These are phyloP conservation scores for Tiliqua scincoides DNA, from an alignment of 2,113 vertebrate species.

Conservation along the genomic window DNA sequence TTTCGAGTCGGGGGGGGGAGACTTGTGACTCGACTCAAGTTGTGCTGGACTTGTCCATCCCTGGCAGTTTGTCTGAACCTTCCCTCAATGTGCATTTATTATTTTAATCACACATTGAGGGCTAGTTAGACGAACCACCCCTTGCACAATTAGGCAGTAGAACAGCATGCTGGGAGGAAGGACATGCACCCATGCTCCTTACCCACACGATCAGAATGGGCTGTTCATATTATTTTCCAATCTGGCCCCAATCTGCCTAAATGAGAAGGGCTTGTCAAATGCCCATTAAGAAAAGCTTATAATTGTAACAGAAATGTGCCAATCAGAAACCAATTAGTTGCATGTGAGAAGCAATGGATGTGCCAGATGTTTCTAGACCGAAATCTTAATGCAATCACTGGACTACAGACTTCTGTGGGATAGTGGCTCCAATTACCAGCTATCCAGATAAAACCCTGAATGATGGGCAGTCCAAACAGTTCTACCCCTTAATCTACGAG, in stretches of 20 bases:
- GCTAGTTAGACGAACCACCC: no score
- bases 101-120: no score
- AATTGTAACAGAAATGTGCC: background rate
- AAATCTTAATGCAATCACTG: background rate
- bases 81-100: no score
- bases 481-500: background rate
- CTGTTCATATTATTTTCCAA: no score
- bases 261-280: constrained; percentile 7
- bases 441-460: background rate
- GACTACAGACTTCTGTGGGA: background rate
- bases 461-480: background rate
- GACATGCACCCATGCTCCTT: no score
- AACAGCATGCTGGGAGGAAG: no score
- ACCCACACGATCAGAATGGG: no score
- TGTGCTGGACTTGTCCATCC: no score
- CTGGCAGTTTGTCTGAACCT: no score
- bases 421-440: background rate
- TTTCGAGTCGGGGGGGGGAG: no score
- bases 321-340: constrained; percentile 14
- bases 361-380: background rate
- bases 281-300: background rate
- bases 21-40: no score
- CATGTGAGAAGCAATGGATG: background rate
- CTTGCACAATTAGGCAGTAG: no score
- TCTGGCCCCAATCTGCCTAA: background rate